Evolutionary conservation across 2,888 invertebrate species (phyloP).

Genomic region (Lasioglossum calceatum): DNA sequence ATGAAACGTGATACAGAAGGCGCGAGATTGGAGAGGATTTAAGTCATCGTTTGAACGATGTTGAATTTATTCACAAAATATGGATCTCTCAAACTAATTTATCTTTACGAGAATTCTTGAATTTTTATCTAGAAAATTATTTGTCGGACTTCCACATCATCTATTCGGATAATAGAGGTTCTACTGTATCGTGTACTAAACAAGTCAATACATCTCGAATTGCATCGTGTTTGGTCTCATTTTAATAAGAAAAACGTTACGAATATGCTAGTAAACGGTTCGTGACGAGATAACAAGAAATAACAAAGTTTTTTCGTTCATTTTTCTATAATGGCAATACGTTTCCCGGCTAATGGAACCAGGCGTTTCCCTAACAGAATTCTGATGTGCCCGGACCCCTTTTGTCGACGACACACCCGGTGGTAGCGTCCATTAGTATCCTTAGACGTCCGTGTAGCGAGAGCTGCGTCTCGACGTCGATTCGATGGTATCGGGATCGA

Average conservation of each 20-base stretch:
- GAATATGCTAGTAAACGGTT: not conserved
- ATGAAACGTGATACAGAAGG: not conserved
- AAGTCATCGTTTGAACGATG: not conserved
- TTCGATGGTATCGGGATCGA: slow-evolving; percentile 16
- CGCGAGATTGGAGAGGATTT: no score
- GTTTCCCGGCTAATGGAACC: slow-evolving; percentile 42
- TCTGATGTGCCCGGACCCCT: not conserved
- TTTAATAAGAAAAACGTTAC: not conserved
- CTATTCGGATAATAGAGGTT: no score
- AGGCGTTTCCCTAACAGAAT: slow-evolving; percentile 16
- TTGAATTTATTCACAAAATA: not conserved
- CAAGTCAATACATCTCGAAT: no score
- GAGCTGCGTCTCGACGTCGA: slow-evolving; percentile 5
- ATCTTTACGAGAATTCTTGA: no score
- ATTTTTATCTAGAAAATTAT: no score
- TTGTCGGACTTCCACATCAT: no score
- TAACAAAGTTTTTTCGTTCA: not conserved
- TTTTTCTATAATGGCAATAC: slow-evolving; percentile 19
- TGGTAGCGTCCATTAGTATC: slow-evolving; percentile 16
- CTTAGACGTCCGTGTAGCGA: not conserved
- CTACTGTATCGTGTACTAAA: no score
- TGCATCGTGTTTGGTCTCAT: no score
- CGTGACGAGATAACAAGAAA: not conserved
- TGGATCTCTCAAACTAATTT: not conserved
- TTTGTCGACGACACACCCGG: slow-evolving; percentile 1